Conservation (phyloP, 2,888 invertebrate species). For the Adela reaumurella region DNA sequence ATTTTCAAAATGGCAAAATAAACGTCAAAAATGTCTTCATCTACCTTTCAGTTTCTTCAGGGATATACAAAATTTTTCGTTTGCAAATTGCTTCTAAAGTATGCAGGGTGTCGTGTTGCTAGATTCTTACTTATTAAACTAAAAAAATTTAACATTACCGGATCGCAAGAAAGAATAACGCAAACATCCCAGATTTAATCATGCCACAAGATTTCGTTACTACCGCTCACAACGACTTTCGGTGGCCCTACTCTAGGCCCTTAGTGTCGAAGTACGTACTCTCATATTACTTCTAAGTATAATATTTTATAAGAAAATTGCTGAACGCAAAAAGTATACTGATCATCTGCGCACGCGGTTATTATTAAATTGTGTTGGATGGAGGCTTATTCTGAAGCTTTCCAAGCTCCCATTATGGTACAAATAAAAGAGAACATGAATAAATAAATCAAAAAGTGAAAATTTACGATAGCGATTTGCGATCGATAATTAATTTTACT, state of each 20-base stretch:
- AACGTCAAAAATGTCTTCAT: slow-evolving; percentile 51
- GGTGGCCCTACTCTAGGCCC: slow-evolving; percentile 60
- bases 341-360: background rate
- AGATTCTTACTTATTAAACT: slow-evolving; percentile 37
- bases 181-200: slow-evolving; percentile 5
- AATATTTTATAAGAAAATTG: slow-evolving; percentile 2
- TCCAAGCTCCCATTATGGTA: no score
- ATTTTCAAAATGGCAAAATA: slow-evolving; percentile 17
- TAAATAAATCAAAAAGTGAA: no score
- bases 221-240: slow-evolving; percentile 45
- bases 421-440: no score
- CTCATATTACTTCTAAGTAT: slow-evolving; percentile 10
- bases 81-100: slow-evolving; percentile 47
- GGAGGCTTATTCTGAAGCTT: no score
- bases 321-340: slow-evolving; percentile 6
- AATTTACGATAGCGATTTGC: no score
- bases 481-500: no score
- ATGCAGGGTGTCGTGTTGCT: slow-evolving; percentile 51
- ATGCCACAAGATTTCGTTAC: slow-evolving; percentile 47
- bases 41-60: slow-evolving; percentile 50
- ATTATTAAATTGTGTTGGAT: no score
- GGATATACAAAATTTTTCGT: slow-evolving; percentile 50
- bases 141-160: slow-evolving; percentile 28
- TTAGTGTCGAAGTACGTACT: slow-evolving; percentile 44
- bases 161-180: background rate